A percentile compares a stretch with the other conserved stretches of the same genome.
phyloP scores from a whole-genome alignment of 1,140 invertebrate genomes.

The Gonatopus flavifemur region DNA sequence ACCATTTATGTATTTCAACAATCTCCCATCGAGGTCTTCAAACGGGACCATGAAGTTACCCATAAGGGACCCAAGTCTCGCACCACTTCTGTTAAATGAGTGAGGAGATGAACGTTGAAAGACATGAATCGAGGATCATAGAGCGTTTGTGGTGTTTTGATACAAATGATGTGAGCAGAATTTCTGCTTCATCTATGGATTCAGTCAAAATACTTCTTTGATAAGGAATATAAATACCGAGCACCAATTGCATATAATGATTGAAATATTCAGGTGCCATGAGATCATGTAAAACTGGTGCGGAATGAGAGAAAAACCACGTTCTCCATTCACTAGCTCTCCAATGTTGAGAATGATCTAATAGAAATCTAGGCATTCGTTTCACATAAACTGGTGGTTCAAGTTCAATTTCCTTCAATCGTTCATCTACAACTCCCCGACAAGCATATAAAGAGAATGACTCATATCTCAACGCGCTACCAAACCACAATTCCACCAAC shows the following conservation, averaged over 20 bases:
- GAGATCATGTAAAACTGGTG: conserved; percentile 16
- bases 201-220: not conserved
- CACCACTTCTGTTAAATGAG: conserved; percentile 15
- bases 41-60: conserved; percentile 17
- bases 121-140: conserved; percentile 5
- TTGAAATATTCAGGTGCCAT: conserved; percentile 16
- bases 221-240: conserved; percentile 3
- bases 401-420: conserved; percentile 2
- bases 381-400: conserved; percentile 17
- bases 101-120: conserved; percentile 15
- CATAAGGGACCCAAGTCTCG: conserved; percentile 13
- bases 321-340: conserved; percentile 27
- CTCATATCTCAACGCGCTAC: not conserved
- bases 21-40: conserved; percentile 18
- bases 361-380: conserved; percentile 14
- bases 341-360: conserved; percentile 19
- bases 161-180: conserved; percentile 4
- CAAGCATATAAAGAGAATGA: not conserved
- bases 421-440: conserved; percentile 10
- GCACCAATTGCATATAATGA: conserved; percentile 20
- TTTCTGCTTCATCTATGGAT: not conserved
- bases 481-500: conserved; percentile 6
- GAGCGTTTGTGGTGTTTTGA: conserved; percentile 5
- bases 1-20: conserved; percentile 8
- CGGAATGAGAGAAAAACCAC: conserved; percentile 17